Evolutionary conservation across 2,888 invertebrate species (phyloP).

Genomic region (Horisme vitalbata): DNA sequence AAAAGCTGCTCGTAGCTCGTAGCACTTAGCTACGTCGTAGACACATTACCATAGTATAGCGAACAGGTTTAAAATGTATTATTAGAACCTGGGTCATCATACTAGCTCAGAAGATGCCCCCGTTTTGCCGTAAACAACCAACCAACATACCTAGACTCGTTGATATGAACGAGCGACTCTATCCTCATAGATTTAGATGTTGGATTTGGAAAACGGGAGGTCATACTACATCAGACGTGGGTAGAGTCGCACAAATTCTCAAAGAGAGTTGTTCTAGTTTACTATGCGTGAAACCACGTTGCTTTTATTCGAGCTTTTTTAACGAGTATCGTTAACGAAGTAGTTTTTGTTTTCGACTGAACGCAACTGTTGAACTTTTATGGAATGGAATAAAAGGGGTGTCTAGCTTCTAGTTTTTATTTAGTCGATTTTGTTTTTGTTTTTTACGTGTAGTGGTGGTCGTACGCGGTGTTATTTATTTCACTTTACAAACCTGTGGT

Average conservation of each 20-base stretch:
- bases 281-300: constrained; percentile 42
- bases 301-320: constrained; percentile 33
- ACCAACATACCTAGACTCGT: constrained; percentile 31
- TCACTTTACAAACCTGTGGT: background rate
- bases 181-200: constrained; percentile 17
- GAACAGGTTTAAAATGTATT: constrained; percentile 53
- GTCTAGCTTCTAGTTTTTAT: constrained; percentile 14
- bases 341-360: constrained; percentile 13
- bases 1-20: constrained; percentile 23
- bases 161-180: constrained; percentile 13
- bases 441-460: background rate
- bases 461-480: constrained; percentile 2
- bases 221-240: constrained; percentile 32
- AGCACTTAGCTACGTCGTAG: constrained; percentile 45
- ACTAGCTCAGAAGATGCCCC: constrained; percentile 54
- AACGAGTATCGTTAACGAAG: constrained; percentile 29
- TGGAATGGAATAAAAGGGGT: constrained; percentile 3
- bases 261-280: constrained; percentile 38
- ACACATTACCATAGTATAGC: constrained; percentile 43
- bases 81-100: constrained; percentile 59
- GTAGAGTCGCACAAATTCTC: constrained; percentile 18
- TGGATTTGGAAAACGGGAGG: constrained; percentile 26
- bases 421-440: constrained; percentile 9
- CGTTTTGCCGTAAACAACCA: constrained; percentile 48
- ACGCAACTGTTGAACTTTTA: constrained; percentile 21